A percentile compares a stretch with the other conserved stretches of the same genome.
These are phyloP conservation scores for Patella vulgata DNA, from an alignment of 1,140 invertebrate genomes.

Conservation along the genomic window DNA sequence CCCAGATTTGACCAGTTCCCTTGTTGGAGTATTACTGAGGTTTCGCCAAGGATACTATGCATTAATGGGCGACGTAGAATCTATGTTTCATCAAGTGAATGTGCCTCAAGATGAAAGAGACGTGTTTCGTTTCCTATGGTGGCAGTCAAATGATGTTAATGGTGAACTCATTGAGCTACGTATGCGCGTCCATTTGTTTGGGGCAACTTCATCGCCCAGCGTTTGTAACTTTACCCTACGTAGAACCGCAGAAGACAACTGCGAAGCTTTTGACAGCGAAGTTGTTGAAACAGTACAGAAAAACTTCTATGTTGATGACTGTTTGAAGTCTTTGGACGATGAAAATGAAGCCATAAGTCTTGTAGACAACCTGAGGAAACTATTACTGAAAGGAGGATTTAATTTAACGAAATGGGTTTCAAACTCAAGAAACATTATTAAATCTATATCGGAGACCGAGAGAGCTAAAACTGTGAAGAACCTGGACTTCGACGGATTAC, in stretches of 20 bases:
- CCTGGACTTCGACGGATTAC: slow-evolving; percentile 1
- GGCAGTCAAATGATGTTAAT: slow-evolving; percentile 20
- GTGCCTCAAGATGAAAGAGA: slow-evolving; percentile 27
- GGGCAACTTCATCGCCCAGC: slow-evolving; percentile 22
- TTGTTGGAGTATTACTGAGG: slow-evolving; percentile 31
- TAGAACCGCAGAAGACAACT: slow-evolving; percentile 9
- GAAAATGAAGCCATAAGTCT: slow-evolving; percentile 8
- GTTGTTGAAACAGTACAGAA: slow-evolving; percentile 24
- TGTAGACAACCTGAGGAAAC: slow-evolving; percentile 12
- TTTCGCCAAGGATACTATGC: slow-evolving; percentile 33
- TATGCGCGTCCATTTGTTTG: slow-evolving; percentile 38
- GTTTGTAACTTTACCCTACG: slow-evolving; percentile 25
- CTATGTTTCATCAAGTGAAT: slow-evolving; percentile 28
- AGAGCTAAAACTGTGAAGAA: slow-evolving; percentile 23
- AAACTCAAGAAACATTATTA: slow-evolving; percentile 19
- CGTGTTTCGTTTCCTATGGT: slow-evolving; percentile 38
- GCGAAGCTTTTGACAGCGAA: slow-evolving; percentile 13
- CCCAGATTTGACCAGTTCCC: slow-evolving; percentile 59
- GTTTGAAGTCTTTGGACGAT: slow-evolving; percentile 6
- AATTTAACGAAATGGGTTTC: slow-evolving; percentile 23
- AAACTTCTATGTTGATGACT: slow-evolving; percentile 36
- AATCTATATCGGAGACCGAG: slow-evolving; percentile 11
- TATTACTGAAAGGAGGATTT: background rate
- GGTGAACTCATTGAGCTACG: slow-evolving; percentile 17
- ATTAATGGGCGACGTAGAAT: no score